Evolutionary conservation across 2,113 vertebrate genomes (phyloP).

Genomic region (Equus przewalskii): DNA sequence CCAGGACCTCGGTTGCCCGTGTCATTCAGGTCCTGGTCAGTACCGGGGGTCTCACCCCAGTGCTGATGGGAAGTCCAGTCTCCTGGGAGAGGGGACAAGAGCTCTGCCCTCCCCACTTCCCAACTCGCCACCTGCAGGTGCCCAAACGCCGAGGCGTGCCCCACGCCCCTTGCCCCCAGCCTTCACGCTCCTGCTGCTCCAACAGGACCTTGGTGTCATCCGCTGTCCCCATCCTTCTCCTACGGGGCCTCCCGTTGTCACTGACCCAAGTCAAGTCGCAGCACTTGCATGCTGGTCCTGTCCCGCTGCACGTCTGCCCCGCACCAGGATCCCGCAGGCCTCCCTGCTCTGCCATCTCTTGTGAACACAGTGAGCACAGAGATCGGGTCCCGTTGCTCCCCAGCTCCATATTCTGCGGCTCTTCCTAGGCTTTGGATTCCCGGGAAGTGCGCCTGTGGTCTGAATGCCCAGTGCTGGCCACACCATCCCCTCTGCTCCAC

Average conservation of each 20-base stretch:
- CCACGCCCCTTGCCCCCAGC: not conserved
- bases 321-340: not conserved
- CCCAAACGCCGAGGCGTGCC: accelerated
- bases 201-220: accelerated
- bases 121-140: accelerated
- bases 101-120: not conserved
- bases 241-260: accelerated
- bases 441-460: not conserved
- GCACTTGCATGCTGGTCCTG: not conserved
- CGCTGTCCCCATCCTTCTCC: not conserved
- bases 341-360: not conserved
- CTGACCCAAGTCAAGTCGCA: not conserved
- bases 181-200: too few species aligned
- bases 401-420: not conserved
- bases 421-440: not conserved
- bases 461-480: not conserved
- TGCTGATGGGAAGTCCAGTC: not conserved
- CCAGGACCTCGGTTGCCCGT: accelerated
- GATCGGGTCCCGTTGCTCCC: not conserved
- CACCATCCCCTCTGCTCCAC: not conserved
- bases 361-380: not conserved
- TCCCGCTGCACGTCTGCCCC: too few species aligned
- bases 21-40: accelerated
- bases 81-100: not conserved
- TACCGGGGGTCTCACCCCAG: accelerated